Evolutionary conservation across 2,888 invertebrate genomes (phyloP).

Genomic region (Chydorus sphaericus): DNA sequence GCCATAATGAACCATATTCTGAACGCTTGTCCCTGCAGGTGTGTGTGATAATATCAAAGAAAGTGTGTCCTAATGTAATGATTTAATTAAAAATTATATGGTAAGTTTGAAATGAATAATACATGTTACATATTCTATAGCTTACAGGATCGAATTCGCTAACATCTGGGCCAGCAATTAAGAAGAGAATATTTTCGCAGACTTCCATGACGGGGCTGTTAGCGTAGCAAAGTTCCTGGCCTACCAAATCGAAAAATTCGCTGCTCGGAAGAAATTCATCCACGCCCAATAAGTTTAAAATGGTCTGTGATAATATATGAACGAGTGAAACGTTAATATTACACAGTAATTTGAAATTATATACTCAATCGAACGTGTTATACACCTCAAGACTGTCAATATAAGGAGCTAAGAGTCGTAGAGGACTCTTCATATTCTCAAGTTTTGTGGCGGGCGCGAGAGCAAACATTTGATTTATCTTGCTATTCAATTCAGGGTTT

Average conservation of each 20-base stretch:
- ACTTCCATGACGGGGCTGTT: constrained; percentile 38
- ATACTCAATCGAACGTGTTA: neutral
- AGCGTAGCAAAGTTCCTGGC: constrained; percentile 39
- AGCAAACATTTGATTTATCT: constrained; percentile 23
- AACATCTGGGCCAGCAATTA: constrained; percentile 39
- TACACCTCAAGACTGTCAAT: constrained; percentile 28
- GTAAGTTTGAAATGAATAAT: too few species aligned
- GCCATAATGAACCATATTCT: constrained; percentile 25
- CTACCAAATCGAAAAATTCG: constrained; percentile 36
- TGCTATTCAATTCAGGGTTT: constrained; percentile 21
- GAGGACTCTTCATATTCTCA: constrained; percentile 25
- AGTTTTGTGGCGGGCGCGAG: constrained; percentile 26
- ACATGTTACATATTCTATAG: too few species aligned
- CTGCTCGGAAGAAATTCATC: constrained; percentile 49
- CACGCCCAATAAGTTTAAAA: constrained; percentile 35
- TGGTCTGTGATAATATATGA: too few species aligned
- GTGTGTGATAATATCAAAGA: constrained; percentile 26
- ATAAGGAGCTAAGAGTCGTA: constrained; percentile 27
- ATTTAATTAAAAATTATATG: neutral
- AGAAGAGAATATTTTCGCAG: constrained; percentile 49
- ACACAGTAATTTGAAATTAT: too few species aligned
- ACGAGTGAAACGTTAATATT: too few species aligned
- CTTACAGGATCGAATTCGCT: constrained; percentile 32
- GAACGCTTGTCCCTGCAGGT: constrained; percentile 26
- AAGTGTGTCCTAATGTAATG: constrained; percentile 21